Evolutionary conservation across 2,113 vertebrate genomes (phyloP).

Genomic region (Grus americana): DNA sequence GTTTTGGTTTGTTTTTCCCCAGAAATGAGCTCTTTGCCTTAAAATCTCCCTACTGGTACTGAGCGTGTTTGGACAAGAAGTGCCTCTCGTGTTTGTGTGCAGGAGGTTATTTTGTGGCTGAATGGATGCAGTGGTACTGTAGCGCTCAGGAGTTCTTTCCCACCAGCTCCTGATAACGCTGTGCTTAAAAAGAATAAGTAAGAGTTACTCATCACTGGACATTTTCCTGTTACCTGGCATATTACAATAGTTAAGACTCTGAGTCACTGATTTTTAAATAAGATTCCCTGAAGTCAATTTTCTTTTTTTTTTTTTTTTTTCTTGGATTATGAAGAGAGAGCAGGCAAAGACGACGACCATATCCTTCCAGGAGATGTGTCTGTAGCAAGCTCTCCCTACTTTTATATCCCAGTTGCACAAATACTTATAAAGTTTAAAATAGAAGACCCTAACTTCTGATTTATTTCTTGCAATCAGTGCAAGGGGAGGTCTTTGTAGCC

Average conservation of each 20-base stretch:
- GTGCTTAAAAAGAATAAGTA: neutral
- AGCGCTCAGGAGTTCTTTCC: neutral
- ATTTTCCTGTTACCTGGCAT: neutral
- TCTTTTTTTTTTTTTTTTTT: neutral
- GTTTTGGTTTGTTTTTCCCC: neutral
- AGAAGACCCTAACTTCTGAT: neutral
- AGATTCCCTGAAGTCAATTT: neutral
- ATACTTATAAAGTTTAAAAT: neutral
- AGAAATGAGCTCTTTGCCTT: neutral
- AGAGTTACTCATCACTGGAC: neutral
- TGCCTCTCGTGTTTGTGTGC: neutral
- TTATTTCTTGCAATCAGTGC: neutral
- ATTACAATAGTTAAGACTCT: neutral
- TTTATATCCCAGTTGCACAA: neutral
- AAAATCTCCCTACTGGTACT: neutral
- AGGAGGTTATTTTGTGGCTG: neutral
- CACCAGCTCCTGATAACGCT: neutral
- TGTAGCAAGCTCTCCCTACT: neutral
- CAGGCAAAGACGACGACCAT: fast-evolving
- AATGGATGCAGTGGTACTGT: fast-evolving
- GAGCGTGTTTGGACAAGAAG: neutral
- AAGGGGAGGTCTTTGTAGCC: neutral
- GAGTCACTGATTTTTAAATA: neutral
- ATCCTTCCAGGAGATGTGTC: neutral
- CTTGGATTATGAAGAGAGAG: neutral